These are phyloP conservation scores for Chelonus formosanus DNA, from an alignment of 2,888 invertebrate genomes.

Conservation along the genomic window DNA sequence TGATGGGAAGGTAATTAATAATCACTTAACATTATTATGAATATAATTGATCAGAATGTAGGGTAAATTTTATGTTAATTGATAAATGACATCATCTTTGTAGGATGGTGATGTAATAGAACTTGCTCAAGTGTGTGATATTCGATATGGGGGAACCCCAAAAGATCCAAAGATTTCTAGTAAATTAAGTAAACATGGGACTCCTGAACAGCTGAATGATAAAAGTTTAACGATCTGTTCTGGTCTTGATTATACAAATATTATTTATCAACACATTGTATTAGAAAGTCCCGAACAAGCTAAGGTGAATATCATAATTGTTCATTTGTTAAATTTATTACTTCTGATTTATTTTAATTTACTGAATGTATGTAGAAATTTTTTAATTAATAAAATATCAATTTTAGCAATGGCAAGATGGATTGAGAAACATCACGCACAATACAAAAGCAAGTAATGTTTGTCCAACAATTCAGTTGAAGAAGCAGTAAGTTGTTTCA, in stretches of 20 bases:
- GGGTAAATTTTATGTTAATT: not conserved
- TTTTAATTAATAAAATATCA: conserved; percentile 1
- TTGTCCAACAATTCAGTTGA: conserved; percentile 92
- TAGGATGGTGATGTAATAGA: conserved; percentile 63
- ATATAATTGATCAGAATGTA: conserved; percentile 13
- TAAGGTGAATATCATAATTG: conserved; percentile 61
- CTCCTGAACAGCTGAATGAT: conserved; percentile 67
- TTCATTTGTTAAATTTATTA: not conserved
- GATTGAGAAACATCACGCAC: conserved; percentile 89
- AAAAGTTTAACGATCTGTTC: conserved; percentile 73
- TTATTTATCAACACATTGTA: conserved; percentile 71
- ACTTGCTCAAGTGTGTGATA: conserved; percentile 62
- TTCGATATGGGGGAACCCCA: conserved; percentile 62
- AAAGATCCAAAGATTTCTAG: conserved; percentile 67
- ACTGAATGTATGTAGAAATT: conserved; percentile 11
- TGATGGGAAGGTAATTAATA: conserved; percentile 65
- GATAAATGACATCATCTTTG: conserved; percentile 10
- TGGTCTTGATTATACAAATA: conserved; percentile 75
- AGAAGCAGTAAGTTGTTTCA: conserved; percentile 92
- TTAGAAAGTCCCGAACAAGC: conserved; percentile 70
- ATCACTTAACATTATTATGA: conserved; percentile 3
- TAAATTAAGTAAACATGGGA: conserved; percentile 67
- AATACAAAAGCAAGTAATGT: conserved; percentile 97
- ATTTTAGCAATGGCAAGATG: conserved; percentile 89
- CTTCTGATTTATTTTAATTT: not conserved